Percentiles rank a stretch among this genome's conserved stretches.
These are phyloP conservation scores for Otus sunia DNA, from an alignment of 2,113 vertebrate genomes.

Conservation along the genomic window DNA sequence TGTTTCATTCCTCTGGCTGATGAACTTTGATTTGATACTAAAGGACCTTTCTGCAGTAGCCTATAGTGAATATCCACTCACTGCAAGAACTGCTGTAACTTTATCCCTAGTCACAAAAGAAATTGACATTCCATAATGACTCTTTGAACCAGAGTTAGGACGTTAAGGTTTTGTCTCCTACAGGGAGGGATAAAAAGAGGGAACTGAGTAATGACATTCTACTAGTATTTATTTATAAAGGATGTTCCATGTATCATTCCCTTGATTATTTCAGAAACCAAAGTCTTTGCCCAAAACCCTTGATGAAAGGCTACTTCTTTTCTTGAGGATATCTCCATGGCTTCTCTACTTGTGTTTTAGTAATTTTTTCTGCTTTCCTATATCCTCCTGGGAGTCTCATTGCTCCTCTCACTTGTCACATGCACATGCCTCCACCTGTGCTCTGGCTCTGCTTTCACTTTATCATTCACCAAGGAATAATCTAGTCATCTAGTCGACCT, in stretches of 20 bases:
- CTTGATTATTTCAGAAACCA: neutral
- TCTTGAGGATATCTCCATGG: neutral
- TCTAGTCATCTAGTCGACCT: fast-evolving
- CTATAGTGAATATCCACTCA: neutral
- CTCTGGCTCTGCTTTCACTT: neutral
- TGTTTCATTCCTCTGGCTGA: neutral
- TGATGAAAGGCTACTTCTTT: neutral
- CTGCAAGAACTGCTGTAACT: neutral
- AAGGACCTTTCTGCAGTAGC: neutral
- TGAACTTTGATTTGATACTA: neutral
- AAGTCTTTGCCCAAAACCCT: neutral
- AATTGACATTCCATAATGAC: neutral
- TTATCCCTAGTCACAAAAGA: neutral
- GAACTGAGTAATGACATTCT: neutral
- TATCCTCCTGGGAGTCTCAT: neutral
- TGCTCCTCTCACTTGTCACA: neutral
- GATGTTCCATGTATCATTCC: neutral
- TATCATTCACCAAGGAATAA: neutral
- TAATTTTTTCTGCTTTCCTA: neutral
- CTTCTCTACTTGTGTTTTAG: neutral
- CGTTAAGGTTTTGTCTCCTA: neutral
- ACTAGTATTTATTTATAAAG: neutral
- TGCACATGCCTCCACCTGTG: fast-evolving
- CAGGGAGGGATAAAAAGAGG: neutral
- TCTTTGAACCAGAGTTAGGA: neutral